A percentile compares a stretch with the other conserved stretches of the same genome.
Evolutionary conservation across 2,888 invertebrate species (phyloP).

Genomic region (Bembecia ichneumoniformis): DNA sequence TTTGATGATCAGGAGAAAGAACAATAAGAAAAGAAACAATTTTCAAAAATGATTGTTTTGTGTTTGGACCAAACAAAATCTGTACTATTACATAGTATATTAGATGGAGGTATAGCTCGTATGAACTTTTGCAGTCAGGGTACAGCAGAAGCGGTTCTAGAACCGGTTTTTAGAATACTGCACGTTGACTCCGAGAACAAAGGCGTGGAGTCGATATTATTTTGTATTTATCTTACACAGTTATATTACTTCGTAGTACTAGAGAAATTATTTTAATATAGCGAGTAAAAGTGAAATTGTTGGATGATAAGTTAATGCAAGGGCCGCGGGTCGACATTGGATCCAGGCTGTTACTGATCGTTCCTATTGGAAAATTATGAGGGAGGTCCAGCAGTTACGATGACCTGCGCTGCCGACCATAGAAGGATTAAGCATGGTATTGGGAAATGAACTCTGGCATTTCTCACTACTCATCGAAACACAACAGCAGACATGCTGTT

Average conservation of each 20-base stretch:
- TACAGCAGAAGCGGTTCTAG: slow-evolving; percentile 42
- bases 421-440: too few species aligned
- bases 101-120: slow-evolving; percentile 40
- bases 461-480: too few species aligned
- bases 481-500: too few species aligned
- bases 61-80: slow-evolving; percentile 12
- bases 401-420: too few species aligned
- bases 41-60: background rate
- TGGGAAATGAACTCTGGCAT: too few species aligned
- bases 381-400: too few species aligned
- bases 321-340: too few species aligned
- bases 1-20: background rate
- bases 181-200: slow-evolving; percentile 34
- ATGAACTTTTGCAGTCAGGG: slow-evolving; percentile 55
- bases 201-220: slow-evolving; percentile 16
- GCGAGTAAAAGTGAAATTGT: too few species aligned
- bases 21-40: background rate
- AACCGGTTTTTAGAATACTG: slow-evolving; percentile 51
- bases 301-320: too few species aligned
- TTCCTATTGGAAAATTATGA: too few species aligned
- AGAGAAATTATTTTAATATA: background rate
- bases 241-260: background rate
- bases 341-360: too few species aligned
- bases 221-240: background rate
- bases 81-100: slow-evolving; percentile 40